Evolutionary conservation across 2,888 invertebrate genomes (phyloP), one percentile per base, ranked within the genome.

Genomic region (Saturnia pavonia): DNA sequence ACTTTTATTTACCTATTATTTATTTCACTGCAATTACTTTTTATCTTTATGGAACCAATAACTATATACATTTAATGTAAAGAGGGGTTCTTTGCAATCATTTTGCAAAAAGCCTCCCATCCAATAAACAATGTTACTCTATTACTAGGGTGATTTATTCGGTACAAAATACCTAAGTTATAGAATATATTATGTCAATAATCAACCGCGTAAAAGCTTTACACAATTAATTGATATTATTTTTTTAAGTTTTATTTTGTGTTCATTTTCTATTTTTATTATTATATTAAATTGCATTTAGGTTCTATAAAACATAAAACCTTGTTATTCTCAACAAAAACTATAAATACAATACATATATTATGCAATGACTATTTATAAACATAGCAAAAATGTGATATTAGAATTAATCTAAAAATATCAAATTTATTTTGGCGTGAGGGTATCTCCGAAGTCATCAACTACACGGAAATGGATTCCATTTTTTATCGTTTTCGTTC

Each of bases 401-500:
- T 34, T 34, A n/a, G 63, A 69, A 42, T 34, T 60, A 27, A 43
- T 25, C 42, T 43, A n/a, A 22, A 65, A 65, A 65, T 6, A 8
- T 68, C 40, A 40, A 40, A 70, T 42, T 67, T 54, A 70, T 65
- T 40, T 65, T 51, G 22, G 25, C 42, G 54, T 25, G 12, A 22
- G 54, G 22, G 51, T 27, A 54, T 67, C 40, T 67, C 42, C 27
- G 19, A 40, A 70, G 51, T 34, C 66, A 66, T 66, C 66, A 65
- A 70, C 51, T 51, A 65, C 25, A 77, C 77, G 79, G 84, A 88
- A 91, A 91, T 88, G 88, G 88, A 91, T 91, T 88, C 88, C 84
- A 86, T 87, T 91, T 88, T 89, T 88, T 86, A 89, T 83, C 83
- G 83, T 83, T 91, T 91, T 85, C 89, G 85, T 88, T 87, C 85